A percentile compares a stretch with the other conserved stretches of the same genome.
Evolutionary conservation across 2,888 invertebrate genomes (phyloP).

Genomic region (Augiades crinisus): DNA sequence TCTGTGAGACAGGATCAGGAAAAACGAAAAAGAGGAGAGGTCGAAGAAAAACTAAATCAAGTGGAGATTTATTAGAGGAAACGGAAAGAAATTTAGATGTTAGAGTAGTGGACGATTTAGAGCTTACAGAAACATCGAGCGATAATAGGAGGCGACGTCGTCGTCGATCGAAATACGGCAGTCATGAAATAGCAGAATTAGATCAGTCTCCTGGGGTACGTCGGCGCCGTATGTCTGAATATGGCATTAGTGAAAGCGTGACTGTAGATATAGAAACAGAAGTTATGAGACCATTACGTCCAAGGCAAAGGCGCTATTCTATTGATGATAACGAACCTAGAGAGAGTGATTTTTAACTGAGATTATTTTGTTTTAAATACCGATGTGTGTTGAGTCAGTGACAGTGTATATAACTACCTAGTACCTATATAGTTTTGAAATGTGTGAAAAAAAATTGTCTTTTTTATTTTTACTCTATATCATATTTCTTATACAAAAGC

Average conservation of each 20-base stretch:
- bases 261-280: conserved; percentile 59
- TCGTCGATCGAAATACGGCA: conserved; percentile 59
- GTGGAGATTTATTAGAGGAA: conserved; percentile 73
- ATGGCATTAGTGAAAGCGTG: conserved; percentile 45
- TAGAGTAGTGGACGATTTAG: conserved; percentile 55
- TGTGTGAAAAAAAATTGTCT: neutral
- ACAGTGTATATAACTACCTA: too few relatives aligned
- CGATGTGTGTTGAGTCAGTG: too few relatives aligned
- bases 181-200: conserved; percentile 70
- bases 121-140: conserved; percentile 50
- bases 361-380: neutral
- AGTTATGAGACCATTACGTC: conserved; percentile 50
- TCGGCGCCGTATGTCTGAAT: conserved; percentile 61
- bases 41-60: conserved; percentile 75
- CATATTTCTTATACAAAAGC: neutral
- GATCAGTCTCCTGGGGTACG: conserved; percentile 70
- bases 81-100: conserved; percentile 68
- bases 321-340: conserved; percentile 64
- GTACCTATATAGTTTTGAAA: neutral
- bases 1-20: conserved; percentile 68
- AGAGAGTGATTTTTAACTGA: conserved; percentile 66
- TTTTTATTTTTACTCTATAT: neutral
- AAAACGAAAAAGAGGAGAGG: conserved; percentile 65
- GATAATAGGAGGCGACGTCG: conserved; percentile 47
- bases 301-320: conserved; percentile 57